Conservation (phyloP, 2,113 vertebrate genomes). For the Pongo abelii region DNA sequence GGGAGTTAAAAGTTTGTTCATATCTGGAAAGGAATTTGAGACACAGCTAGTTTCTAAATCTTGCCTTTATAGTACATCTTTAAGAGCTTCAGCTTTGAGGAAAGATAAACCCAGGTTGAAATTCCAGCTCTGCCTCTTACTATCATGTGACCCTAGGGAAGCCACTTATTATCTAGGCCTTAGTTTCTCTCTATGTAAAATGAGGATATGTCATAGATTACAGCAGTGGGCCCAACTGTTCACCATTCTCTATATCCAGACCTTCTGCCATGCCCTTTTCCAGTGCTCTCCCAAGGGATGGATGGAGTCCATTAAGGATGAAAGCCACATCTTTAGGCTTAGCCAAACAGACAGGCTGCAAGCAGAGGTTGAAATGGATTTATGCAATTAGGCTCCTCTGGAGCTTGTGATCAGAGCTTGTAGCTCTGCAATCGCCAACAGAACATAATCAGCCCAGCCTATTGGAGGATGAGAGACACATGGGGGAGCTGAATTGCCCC, state of each 20-base stretch:
- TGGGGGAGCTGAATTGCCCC: not conserved
- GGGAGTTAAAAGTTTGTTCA: not conserved
- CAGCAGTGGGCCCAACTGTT: not conserved
- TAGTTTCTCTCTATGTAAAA: not conserved
- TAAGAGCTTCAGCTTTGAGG: not conserved
- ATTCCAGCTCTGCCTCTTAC: not conserved
- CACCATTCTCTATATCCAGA: not conserved
- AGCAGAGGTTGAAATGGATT: not conserved
- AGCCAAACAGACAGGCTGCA: not conserved
- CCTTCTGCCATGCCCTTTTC: not conserved
- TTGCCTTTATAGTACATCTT: not conserved
- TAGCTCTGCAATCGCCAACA: not conserved
- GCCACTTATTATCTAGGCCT: not conserved
- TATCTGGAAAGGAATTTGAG: slow-evolving; percentile 18
- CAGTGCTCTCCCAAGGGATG: not conserved
- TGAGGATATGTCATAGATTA: not conserved
- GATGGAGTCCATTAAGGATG: not conserved
- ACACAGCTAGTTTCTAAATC: slow-evolving; percentile 5
- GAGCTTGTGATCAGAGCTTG: not conserved
- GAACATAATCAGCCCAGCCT: not conserved
- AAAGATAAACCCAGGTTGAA: slow-evolving; percentile 26
- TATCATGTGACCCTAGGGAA: not conserved
- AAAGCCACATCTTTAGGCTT: not conserved
- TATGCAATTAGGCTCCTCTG: not conserved
- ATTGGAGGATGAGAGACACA: not conserved